Evolutionary conservation across 2,888 invertebrate species (phyloP).

Genomic region (Harpalus rufipes): DNA sequence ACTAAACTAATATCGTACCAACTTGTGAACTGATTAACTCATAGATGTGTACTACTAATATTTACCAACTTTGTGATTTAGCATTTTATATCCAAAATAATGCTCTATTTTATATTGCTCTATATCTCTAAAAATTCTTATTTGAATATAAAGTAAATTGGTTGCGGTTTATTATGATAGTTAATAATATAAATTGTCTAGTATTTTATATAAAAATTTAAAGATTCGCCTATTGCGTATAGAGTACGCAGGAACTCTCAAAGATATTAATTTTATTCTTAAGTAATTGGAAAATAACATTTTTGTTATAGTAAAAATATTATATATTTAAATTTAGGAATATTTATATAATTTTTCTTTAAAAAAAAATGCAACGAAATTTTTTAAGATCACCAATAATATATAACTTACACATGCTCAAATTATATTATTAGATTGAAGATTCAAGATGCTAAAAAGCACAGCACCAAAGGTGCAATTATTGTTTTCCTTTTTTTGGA

Average conservation of each 20-base stretch:
- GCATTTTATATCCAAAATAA: constrained; percentile 67
- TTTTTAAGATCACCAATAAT: constrained; percentile 64
- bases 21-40: constrained; percentile 66
- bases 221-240: constrained; percentile 58
- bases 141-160: constrained; percentile 70
- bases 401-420: constrained; percentile 65
- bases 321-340: constrained; percentile 60
- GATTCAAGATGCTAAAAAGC: constrained; percentile 57
- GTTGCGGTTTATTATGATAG: constrained; percentile 72
- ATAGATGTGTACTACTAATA: constrained; percentile 66
- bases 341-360: constrained; percentile 56
- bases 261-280: constrained; percentile 58
- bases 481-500: constrained; percentile 11
- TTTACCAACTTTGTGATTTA: constrained; percentile 66
- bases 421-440: constrained; percentile 59
- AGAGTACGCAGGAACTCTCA: constrained; percentile 47
- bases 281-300: constrained; percentile 35
- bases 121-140: constrained; percentile 65
- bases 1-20: constrained; percentile 66
- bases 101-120: constrained; percentile 67
- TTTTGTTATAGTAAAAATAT: constrained; percentile 44
- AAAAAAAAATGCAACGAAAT: constrained; percentile 63
- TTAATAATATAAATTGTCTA: constrained; percentile 66
- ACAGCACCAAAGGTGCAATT: constrained; percentile 44
- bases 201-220: constrained; percentile 66